These are phyloP conservation scores for Stegana nigrithorax DNA, from an alignment of 2,888 invertebrate genomes.

Conservation along the genomic window DNA sequence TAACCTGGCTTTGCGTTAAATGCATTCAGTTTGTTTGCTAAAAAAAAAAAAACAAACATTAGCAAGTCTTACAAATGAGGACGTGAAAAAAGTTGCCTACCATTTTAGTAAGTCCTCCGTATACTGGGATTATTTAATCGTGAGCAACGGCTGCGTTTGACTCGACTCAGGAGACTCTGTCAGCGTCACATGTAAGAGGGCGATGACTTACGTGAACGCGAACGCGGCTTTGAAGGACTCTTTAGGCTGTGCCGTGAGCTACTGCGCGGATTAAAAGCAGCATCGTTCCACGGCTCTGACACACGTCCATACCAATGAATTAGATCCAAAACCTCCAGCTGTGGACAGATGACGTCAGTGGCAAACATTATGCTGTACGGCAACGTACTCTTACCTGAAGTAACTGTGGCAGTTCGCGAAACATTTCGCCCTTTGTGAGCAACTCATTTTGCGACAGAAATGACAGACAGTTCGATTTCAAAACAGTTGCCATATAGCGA, in stretches of 20 bases:
- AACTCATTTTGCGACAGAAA: conserved; percentile 63
- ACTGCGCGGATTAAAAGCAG: conserved; percentile 52
- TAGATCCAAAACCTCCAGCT: conserved; percentile 64
- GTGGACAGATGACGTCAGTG: background rate
- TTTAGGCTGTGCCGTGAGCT: conserved; percentile 60
- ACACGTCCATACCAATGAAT: conserved; percentile 66
- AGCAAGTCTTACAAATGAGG: too few species aligned
- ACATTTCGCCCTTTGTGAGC: conserved; percentile 62
- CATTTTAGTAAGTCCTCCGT: too few species aligned
- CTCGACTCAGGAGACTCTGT: conserved; percentile 25
- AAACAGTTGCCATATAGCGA: conserved; percentile 72
- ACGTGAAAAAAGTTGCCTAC: too few species aligned
- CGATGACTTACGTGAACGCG: conserved; percentile 64
- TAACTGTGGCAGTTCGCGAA: conserved; percentile 58
- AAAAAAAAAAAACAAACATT: background rate
- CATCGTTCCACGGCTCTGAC: conserved; percentile 64
- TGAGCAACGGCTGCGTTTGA: too few species aligned
- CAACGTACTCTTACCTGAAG: conserved; percentile 50
- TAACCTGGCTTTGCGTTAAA: conserved; percentile 11
- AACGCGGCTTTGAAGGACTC: conserved; percentile 62
- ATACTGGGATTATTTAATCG: too few species aligned
- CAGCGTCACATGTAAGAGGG: conserved; percentile 65
- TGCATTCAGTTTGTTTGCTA: conserved; percentile 23
- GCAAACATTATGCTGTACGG: background rate
- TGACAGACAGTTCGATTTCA: conserved; percentile 63